phyloP scores from a whole-genome alignment of 2,113 vertebrate species.

The Tachysurus fulvidraco region DNA sequence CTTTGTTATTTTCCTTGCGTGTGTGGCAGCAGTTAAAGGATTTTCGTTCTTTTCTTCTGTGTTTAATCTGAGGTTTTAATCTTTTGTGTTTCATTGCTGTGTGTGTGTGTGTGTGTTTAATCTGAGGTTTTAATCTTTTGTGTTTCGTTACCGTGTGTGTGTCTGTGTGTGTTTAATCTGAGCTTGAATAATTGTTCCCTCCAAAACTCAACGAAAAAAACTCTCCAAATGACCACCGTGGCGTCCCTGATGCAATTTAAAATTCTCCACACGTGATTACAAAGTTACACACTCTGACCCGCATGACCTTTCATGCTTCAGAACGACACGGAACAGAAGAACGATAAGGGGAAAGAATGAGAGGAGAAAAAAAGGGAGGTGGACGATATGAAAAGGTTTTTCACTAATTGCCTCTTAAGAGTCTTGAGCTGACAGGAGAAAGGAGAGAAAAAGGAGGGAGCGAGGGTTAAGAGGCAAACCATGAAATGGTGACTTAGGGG shows the following conservation, averaged over 20 bases:
- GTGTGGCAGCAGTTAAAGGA: slow-evolving; percentile 31
- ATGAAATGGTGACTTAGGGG: slow-evolving; percentile 9
- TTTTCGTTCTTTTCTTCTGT: slow-evolving; percentile 19
- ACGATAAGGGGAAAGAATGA: slow-evolving; percentile 25
- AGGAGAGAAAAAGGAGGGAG: slow-evolving; percentile 4
- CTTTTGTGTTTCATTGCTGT: slow-evolving; percentile 32
- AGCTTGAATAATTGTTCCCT: slow-evolving; percentile 36
- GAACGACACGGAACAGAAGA: slow-evolving; percentile 40
- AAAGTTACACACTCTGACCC: slow-evolving; percentile 38
- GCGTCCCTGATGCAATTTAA: slow-evolving; percentile 15
- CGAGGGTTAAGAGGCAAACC: slow-evolving; percentile 1
- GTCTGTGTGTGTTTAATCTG: slow-evolving; percentile 44
- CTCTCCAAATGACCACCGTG: slow-evolving; percentile 6
- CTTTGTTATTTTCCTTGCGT: slow-evolving; percentile 20
- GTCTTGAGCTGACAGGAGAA: slow-evolving; percentile 22
- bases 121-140: slow-evolving; percentile 32
- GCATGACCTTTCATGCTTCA: slow-evolving; percentile 18
- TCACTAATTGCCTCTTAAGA: slow-evolving; percentile 29
- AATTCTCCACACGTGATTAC: slow-evolving; percentile 47
- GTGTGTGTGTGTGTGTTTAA: slow-evolving; percentile 37
- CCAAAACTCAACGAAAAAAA: background rate
- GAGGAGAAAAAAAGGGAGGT: background rate
- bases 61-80: slow-evolving; percentile 38
- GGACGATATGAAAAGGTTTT: slow-evolving; percentile 18
- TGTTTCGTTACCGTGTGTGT: slow-evolving; percentile 27